Conservation (phyloP, 2,797 vertebrate genomes). For the Cryptoblepharus egeriae region DNA sequence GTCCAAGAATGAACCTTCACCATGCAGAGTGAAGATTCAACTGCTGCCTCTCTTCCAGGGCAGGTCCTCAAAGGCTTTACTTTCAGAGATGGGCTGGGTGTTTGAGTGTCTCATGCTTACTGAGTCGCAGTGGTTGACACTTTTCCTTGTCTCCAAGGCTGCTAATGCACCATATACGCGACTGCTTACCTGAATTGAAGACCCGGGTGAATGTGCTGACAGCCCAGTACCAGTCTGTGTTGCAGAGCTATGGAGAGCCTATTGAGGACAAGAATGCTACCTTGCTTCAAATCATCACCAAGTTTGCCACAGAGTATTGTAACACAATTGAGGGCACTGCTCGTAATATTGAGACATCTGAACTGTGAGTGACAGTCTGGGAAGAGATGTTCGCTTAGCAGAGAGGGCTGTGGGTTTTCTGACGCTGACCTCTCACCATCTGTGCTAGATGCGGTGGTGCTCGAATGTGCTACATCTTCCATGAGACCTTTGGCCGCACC, state of each 20-base stretch:
- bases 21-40: too few species aligned
- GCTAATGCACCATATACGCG: slow-evolving; percentile 87
- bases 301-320: slow-evolving; percentile 87
- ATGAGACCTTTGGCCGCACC: slow-evolving; percentile 87
- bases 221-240: slow-evolving; percentile 82
- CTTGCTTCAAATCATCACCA: slow-evolving; percentile 87
- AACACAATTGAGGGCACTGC: slow-evolving; percentile 87
- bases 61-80: slow-evolving; percentile 5
- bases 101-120: too few species aligned
- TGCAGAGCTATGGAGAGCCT: slow-evolving; percentile 83
- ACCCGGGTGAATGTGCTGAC: slow-evolving; percentile 81
- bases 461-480: slow-evolving; percentile 88
- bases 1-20: too few species aligned
- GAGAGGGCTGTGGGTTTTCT: background rate
- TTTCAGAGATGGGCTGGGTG: slow-evolving; percentile 12
- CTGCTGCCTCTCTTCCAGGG: too few species aligned
- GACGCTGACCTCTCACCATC: slow-evolving; percentile 8
- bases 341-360: slow-evolving; percentile 84
- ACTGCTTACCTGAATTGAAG: slow-evolving; percentile 86
- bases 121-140: background rate
- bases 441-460: slow-evolving; percentile 83
- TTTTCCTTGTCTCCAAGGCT: slow-evolving; percentile 57
- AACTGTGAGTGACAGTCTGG: slow-evolving; percentile 78
- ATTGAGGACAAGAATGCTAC: slow-evolving; percentile 87
- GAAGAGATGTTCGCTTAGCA: background rate